phyloP scores from a whole-genome alignment of 2,113 vertebrate genomes.

The Thamnaconus septentrionalis region DNA sequence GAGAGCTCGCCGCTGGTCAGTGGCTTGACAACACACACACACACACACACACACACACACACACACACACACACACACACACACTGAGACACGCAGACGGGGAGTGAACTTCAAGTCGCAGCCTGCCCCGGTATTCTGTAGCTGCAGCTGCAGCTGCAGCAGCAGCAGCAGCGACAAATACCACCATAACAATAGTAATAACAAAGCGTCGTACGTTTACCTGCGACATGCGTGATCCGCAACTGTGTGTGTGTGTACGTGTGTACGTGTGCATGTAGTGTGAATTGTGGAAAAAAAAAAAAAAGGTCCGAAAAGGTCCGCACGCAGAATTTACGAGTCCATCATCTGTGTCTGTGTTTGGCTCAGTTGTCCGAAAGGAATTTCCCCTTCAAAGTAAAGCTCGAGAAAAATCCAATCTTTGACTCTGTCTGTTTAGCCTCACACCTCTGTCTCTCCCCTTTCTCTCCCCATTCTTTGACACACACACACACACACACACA shows the following conservation, averaged over 20 bases:
- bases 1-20: constrained; percentile 36
- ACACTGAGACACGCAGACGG: background rate
- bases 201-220: constrained; percentile 40
- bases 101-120: constrained; percentile 51
- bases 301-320: no score
- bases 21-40: constrained; percentile 44
- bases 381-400: background rate
- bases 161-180: no score
- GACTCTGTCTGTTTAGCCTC: constrained; percentile 25
- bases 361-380: constrained; percentile 14
- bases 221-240: no score
- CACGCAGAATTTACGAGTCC: no score
- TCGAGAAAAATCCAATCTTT: constrained; percentile 16
- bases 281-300: no score
- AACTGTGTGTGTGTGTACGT: no score
- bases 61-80: no score
- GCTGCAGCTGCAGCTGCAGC: background rate
- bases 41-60: background rate
- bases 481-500: constrained; percentile 32
- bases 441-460: constrained; percentile 30
- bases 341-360: constrained; percentile 3
- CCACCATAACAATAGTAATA: background rate
- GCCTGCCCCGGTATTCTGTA: constrained; percentile 16
- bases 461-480: constrained; percentile 32
- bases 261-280: no score